A percentile compares a stretch with the other conserved stretches of the same genome.
Evolutionary conservation across 2,888 invertebrate genomes (phyloP).

Genomic region (Drosophila neotestacea): DNA sequence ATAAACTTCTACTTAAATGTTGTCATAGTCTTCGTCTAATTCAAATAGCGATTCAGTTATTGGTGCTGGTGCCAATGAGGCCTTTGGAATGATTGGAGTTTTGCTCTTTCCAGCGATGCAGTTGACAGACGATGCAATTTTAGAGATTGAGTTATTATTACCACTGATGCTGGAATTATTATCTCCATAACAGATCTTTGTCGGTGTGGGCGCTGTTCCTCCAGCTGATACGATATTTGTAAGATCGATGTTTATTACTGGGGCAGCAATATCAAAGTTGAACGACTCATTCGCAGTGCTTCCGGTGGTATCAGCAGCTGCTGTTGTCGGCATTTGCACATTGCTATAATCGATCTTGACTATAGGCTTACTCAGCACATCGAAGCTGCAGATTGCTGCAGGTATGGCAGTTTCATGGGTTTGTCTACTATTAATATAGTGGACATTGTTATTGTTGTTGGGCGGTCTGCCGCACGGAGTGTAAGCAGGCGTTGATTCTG

Average conservation of each 20-base stretch:
- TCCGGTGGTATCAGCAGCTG: constrained; percentile 26
- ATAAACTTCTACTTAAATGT: constrained; percentile 80
- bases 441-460: constrained; percentile 36
- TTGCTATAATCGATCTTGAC: constrained; percentile 85
- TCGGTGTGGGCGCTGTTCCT: constrained; percentile 39
- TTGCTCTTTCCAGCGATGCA: constrained; percentile 60
- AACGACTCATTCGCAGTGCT: constrained; percentile 46
- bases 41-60: constrained; percentile 79
- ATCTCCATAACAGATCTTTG: constrained; percentile 68
- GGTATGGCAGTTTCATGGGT: constrained; percentile 80
- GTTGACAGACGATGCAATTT: constrained; percentile 54
- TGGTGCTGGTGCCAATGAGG: constrained; percentile 57
- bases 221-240: constrained; percentile 81
- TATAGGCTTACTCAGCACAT: constrained; percentile 82
- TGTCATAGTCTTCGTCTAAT: constrained; percentile 85
- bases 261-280: constrained; percentile 73
- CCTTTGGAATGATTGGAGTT: constrained; percentile 68
- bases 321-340: constrained; percentile 60
- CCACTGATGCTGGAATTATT: constrained; percentile 35
- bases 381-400: constrained; percentile 83
- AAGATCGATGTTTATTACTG: constrained; percentile 84
- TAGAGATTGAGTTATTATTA: constrained; percentile 59
- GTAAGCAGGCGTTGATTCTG: constrained; percentile 76
- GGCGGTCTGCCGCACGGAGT: constrained; percentile 61
- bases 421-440: constrained; percentile 62